phyloP scores from a whole-genome alignment of 2,888 invertebrate species.

The Trachelus troglodyta region DNA sequence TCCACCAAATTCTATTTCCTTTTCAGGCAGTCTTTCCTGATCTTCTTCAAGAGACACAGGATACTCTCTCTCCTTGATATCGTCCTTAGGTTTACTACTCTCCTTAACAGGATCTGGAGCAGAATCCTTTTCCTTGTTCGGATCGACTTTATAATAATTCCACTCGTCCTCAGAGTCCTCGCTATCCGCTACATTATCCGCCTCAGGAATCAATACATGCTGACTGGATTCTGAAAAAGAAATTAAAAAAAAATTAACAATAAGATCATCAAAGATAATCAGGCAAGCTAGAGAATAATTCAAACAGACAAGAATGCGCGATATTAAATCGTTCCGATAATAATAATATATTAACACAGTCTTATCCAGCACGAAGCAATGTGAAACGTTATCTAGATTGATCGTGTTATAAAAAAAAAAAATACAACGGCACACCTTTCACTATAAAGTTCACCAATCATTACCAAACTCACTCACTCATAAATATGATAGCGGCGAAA shows the following conservation, averaged over 20 bases:
- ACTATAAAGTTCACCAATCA: background rate
- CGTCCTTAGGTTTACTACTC: constrained; percentile 58
- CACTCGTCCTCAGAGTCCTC: constrained; percentile 90
- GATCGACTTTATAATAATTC: constrained; percentile 82
- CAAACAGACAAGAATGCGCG: background rate
- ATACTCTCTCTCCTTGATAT: constrained; percentile 23
- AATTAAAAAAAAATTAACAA: background rate
- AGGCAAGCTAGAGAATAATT: background rate
- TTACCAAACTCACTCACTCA: background rate
- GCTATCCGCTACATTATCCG: constrained; percentile 82
- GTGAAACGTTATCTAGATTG: background rate
- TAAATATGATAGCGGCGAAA: background rate
- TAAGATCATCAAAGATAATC: background rate
- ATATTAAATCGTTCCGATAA: background rate
- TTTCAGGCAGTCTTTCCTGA: constrained; percentile 10
- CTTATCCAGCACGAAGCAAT: background rate
- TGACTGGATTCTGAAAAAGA: constrained; percentile 53
- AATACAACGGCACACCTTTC: background rate
- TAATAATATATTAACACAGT: background rate
- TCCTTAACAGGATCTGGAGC: constrained; percentile 69
- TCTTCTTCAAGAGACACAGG: constrained; percentile 1
- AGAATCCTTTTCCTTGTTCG: constrained; percentile 73
- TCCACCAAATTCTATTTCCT: constrained; percentile 14
- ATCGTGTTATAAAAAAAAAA: background rate
- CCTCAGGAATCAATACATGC: constrained; percentile 61